A percentile compares a stretch with the other conserved stretches of the same genome.
Conservation (phyloP, 1,140 invertebrate species). For the Lordiphosa mommai region DNA sequence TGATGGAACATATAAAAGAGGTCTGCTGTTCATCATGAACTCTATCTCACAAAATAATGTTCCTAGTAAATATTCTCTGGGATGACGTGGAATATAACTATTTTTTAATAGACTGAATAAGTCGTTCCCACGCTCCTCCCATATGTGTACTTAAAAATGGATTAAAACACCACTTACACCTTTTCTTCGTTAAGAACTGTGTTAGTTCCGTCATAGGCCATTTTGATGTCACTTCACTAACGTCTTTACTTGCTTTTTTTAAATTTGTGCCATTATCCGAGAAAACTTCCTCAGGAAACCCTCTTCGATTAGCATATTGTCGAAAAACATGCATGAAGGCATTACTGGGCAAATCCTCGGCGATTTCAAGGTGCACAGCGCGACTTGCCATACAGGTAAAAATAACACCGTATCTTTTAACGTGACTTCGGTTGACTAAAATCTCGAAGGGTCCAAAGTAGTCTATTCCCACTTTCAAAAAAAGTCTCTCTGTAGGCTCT, state of each 20-base stretch:
- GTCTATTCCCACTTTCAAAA: no score
- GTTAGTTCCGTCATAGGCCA: no score
- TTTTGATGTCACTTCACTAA: no score
- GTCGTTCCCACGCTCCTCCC: no score
- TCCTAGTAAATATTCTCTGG: no score
- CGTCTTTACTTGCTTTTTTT: slow-evolving; percentile 47
- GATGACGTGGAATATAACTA: no score
- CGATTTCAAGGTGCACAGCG: slow-evolving; percentile 80
- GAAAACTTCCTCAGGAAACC: slow-evolving; percentile 15
- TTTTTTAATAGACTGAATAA: no score
- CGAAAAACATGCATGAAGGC: slow-evolving; percentile 72
- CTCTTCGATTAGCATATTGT: slow-evolving; percentile 70
- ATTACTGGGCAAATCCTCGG: slow-evolving; percentile 63
- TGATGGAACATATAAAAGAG: slow-evolving; percentile 35
- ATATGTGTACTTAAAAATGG: slow-evolving; percentile 4
- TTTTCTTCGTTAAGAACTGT: no score
- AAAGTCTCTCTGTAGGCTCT: slow-evolving; percentile 32
- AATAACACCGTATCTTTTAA: slow-evolving; percentile 73
- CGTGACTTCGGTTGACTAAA: slow-evolving; percentile 40
- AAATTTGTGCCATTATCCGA: slow-evolving; percentile 79
- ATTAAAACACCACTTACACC: slow-evolving; percentile 1
- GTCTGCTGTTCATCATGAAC: no score
- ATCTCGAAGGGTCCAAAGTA: slow-evolving; percentile 61
- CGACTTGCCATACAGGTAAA: slow-evolving; percentile 76
- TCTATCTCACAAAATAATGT: no score